Percentiles rank a stretch among this genome's conserved stretches.
Conservation (phyloP, 2,113 vertebrate species). For the Rhinoptilus africanus region DNA sequence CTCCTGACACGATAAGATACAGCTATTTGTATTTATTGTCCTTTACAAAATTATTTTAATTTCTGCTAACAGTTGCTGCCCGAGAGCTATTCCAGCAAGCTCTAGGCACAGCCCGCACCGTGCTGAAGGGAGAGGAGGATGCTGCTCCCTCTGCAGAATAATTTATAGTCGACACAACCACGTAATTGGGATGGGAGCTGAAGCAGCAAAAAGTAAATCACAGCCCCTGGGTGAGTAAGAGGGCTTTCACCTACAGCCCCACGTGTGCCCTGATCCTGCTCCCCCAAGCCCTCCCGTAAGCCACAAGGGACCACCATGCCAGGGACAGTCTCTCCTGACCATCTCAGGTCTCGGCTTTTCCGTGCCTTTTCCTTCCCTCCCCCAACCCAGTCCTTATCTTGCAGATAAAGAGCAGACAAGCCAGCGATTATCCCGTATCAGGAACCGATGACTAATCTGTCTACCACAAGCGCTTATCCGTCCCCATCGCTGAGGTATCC, state of each 20-base stretch:
- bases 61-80: background rate
- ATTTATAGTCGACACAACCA: background rate
- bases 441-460: constrained; percentile 56
- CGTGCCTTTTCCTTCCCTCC: background rate
- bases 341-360: background rate
- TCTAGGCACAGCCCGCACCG: background rate
- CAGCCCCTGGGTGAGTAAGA: background rate
- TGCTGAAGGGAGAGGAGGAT: background rate
- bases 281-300: background rate
- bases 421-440: constrained; percentile 51
- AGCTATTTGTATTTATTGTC: constrained; percentile 30
- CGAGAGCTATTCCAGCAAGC: background rate
- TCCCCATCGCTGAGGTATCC: background rate
- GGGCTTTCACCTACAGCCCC: background rate
- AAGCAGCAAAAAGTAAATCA: constrained; percentile 13
- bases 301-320: background rate
- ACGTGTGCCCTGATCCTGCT: background rate
- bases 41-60: constrained; percentile 33
- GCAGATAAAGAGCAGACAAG: constrained; percentile 53
- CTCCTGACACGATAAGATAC: background rate
- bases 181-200: background rate
- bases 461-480: background rate
- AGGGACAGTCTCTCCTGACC: background rate
- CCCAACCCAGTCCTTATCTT: constrained; percentile 1
- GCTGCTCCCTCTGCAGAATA: constrained; percentile 6